Conservation (phyloP, 2,797 vertebrate species). For the Falco peregrinus region DNA sequence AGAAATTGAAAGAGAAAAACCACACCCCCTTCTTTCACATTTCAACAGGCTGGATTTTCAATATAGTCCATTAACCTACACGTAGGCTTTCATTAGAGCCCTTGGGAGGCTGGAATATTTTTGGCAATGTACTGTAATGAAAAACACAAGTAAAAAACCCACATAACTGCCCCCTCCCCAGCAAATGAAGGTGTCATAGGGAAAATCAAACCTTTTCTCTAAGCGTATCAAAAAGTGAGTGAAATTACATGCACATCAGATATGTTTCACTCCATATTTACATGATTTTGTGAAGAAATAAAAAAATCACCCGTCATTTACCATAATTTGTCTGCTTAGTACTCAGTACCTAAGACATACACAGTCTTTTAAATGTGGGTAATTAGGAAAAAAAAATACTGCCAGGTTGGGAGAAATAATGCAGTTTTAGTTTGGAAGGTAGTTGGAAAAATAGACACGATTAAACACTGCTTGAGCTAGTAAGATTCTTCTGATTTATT, state of each 20-base stretch:
- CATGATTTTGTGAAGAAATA: neutral
- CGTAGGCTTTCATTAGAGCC: constrained; percentile 55
- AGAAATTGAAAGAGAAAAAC: constrained; percentile 15
- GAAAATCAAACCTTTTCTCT: neutral
- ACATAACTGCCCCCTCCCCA: neutral
- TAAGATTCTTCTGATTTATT: neutral
- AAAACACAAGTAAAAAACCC: constrained; percentile 9
- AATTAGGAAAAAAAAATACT: neutral
- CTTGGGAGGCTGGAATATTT: constrained; percentile 52
- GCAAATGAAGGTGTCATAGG: neutral
- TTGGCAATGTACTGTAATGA: constrained; percentile 38
- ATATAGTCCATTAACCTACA: constrained; percentile 56
- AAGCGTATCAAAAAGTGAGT: neutral
- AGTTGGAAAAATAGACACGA: neutral
- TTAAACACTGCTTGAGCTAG: neutral
- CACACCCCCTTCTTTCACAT: constrained; percentile 20
- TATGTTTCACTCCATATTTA: constrained; percentile 8
- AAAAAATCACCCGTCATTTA: neutral
- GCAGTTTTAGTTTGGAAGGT: neutral
- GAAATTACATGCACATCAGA: neutral
- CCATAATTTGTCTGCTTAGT: neutral
- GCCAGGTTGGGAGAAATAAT: neutral
- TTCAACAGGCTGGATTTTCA: constrained; percentile 41
- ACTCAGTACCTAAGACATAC: neutral
- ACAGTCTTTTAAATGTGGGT: neutral